Evolutionary conservation across 2,113 vertebrate species (phyloP).

Genomic region (Eolophus roseicapilla): DNA sequence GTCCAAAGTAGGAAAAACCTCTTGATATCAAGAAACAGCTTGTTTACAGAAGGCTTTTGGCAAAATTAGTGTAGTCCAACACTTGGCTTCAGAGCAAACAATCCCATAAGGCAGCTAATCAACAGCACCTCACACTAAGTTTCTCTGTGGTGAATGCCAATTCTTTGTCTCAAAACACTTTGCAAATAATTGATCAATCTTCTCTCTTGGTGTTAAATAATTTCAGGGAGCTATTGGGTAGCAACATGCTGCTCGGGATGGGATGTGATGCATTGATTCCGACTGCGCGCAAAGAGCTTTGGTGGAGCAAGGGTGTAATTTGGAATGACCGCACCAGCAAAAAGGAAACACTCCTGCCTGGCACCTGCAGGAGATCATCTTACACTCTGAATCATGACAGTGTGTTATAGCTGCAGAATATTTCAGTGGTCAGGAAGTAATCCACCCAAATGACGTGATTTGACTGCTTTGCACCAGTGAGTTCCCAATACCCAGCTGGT

Average conservation of each 20-base stretch:
- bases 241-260: fast-evolving
- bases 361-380: not conserved
- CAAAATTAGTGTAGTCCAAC: not conserved
- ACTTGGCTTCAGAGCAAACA: not conserved
- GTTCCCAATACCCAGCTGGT: not conserved
- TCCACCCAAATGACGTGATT: not conserved
- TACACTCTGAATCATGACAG: not conserved
- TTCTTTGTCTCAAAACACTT: not conserved
- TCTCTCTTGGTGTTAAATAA: not conserved
- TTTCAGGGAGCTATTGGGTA: not conserved
- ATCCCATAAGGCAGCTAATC: not conserved
- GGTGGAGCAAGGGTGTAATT: not conserved
- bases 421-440: not conserved
- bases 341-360: not conserved
- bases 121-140: not conserved
- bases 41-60: constrained; percentile 6
- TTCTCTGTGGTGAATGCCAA: not conserved
- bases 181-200: not conserved
- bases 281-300: fast-evolving
- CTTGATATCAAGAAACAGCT: constrained; percentile 17
- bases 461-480: not conserved
- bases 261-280: fast-evolving
- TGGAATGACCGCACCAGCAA: not conserved
- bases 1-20: not conserved
- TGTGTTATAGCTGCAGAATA: not conserved